A percentile compares a stretch with the other conserved stretches of the same genome.
Conservation (phyloP, 2,113 vertebrate genomes). For the Chloebia gouldiae region DNA sequence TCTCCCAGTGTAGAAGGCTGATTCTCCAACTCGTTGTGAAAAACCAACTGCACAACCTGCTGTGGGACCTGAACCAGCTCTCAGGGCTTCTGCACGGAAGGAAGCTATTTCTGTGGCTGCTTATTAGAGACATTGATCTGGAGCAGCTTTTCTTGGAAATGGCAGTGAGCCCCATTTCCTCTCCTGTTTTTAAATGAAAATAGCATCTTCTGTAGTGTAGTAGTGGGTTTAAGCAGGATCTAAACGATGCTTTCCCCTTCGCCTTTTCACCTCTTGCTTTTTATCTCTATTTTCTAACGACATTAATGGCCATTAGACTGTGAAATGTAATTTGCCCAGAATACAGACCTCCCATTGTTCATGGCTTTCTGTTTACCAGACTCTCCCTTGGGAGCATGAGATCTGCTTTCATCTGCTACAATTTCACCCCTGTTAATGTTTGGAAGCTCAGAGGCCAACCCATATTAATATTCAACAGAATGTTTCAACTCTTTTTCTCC, state of each 20-base stretch:
- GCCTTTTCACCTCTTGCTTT: conserved; percentile 36
- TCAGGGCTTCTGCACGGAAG: background rate
- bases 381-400: background rate
- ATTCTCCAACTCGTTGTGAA: background rate
- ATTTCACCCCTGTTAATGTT: conserved; percentile 39
- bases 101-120: background rate
- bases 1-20: background rate
- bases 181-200: background rate
- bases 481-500: background rate
- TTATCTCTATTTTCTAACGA: conserved; percentile 6
- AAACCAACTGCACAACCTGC: background rate
- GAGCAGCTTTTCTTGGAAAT: background rate
- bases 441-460: background rate
- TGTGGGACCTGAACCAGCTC: background rate
- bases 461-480: conserved; percentile 9
- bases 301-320: conserved; percentile 43
- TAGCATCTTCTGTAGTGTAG: background rate
- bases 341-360: conserved; percentile 43
- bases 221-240: background rate
- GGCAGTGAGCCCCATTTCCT: background rate
- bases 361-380: conserved; percentile 41
- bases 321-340: conserved; percentile 45
- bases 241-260: background rate
- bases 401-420: conserved; percentile 45
- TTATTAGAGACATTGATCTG: background rate